Conservation (phyloP, 2,888 invertebrate species). For the Syrphus vitripennis region DNA sequence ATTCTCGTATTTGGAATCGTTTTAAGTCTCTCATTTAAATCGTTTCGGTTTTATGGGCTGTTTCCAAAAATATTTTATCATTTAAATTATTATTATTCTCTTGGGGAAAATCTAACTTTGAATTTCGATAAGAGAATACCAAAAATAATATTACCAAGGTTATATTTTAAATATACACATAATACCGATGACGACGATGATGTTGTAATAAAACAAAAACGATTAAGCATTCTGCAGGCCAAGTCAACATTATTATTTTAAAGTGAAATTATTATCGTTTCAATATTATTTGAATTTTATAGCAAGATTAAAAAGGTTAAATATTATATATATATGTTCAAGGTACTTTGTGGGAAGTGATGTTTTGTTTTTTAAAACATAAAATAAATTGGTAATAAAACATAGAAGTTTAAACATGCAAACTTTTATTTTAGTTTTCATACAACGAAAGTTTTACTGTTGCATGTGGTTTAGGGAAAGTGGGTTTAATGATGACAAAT, state of each 20-base stretch:
- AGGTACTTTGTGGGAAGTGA: not conserved
- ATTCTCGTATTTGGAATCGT: slow-evolving; percentile 4
- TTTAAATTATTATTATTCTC: slow-evolving; percentile 14
- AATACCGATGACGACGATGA: too few species aligned
- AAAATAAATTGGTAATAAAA: not conserved
- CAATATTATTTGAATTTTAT: not conserved
- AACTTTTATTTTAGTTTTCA: too few species aligned
- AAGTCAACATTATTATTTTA: not conserved
- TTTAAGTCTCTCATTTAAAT: slow-evolving; percentile 4
- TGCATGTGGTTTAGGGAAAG: too few species aligned
- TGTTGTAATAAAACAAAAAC: slow-evolving; percentile 7
- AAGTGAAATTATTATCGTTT: not conserved
- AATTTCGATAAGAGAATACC: slow-evolving; percentile 13
- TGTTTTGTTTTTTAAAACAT: not conserved
- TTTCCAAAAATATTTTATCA: slow-evolving; percentile 7
- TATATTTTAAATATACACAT: not conserved
- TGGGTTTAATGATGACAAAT: too few species aligned
- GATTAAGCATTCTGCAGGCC: not conserved
- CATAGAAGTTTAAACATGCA: too few species aligned
- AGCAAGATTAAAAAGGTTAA: not conserved
- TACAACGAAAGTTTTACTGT: too few species aligned
- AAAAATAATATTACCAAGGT: not conserved
- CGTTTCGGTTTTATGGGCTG: not conserved
- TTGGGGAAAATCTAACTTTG: not conserved
- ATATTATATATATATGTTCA: too few species aligned